phyloP scores from a whole-genome alignment of 2,113 vertebrate genomes.

The Podarcis muralis region DNA sequence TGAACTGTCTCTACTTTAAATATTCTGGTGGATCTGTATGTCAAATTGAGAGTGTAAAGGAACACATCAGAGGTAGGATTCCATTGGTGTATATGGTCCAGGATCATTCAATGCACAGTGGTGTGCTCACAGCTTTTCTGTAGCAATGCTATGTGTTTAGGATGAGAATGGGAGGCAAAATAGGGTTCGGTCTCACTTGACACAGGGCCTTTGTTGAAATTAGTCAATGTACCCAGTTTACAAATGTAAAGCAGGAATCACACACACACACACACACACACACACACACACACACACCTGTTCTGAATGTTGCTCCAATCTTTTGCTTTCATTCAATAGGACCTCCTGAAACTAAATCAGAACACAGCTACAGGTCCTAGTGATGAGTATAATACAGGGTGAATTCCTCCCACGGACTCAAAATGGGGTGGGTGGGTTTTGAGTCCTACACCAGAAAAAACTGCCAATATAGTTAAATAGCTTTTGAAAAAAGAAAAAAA shows the following conservation, averaged over 20 bases:
- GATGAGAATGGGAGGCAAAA: not conserved
- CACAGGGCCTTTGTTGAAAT: not conserved
- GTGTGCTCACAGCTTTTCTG: not conserved
- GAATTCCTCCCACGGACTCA: conserved; percentile 24
- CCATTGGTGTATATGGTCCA: not conserved
- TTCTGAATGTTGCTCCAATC: not conserved
- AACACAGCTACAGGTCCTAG: conserved; percentile 23
- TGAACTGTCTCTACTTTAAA: not conserved
- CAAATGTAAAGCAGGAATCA: conserved; percentile 20
- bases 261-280: conserved; percentile 10
- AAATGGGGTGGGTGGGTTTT: not conserved
- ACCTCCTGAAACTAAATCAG: conserved; percentile 33
- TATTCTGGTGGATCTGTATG: not conserved
- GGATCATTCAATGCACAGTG: not conserved
- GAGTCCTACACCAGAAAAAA: conserved; percentile 40
- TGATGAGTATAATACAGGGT: conserved; percentile 32
- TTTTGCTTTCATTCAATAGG: conserved; percentile 13
- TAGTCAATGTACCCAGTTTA: not conserved
- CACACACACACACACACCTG: not conserved
- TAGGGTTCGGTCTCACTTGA: not conserved
- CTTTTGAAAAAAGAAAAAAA: not conserved
- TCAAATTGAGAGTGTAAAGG: too few relatives aligned
- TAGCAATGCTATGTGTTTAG: not conserved
- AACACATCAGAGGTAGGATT: not conserved
- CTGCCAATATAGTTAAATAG: conserved; percentile 21